These are phyloP conservation scores for Ptychodera flava DNA, from an alignment of 35 echinoderm and acorn worm species.

Conservation along the genomic window DNA sequence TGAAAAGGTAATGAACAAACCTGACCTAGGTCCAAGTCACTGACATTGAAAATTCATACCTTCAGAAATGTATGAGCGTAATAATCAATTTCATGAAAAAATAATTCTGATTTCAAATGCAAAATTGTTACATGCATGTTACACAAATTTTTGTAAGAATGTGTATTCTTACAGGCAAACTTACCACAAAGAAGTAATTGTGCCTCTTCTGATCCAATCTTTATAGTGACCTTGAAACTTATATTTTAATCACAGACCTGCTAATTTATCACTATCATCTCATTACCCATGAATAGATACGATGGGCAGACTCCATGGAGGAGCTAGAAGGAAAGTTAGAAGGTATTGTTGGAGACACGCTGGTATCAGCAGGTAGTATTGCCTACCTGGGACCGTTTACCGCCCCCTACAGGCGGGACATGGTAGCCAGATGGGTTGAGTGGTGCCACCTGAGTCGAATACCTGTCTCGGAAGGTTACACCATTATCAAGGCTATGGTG, in stretches of 20 bases:
- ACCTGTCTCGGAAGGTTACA: constrained; percentile 66
- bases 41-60: too few relatives aligned
- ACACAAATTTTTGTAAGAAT: too few relatives aligned
- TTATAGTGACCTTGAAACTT: too few relatives aligned
- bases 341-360: constrained; percentile 83
- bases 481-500: constrained; percentile 73
- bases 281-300: too few relatives aligned
- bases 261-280: too few relatives aligned
- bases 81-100: not conserved
- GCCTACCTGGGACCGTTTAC: constrained; percentile 89
- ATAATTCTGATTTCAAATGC: not conserved
- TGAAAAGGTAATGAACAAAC: constrained; percentile 98
- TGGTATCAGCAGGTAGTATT: constrained; percentile 78
- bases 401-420: constrained; percentile 74
- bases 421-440: constrained; percentile 69
- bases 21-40: too few relatives aligned
- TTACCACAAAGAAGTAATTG: too few relatives aligned
- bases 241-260: too few relatives aligned
- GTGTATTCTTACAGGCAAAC: too few relatives aligned
- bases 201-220: too few relatives aligned
- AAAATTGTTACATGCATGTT: too few relatives aligned
- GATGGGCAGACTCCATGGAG: constrained; percentile 86
- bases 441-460: constrained; percentile 45
- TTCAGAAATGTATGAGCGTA: not conserved
- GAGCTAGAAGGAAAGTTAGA: constrained; percentile 66